Percentiles rank a stretch among this genome's conserved stretches.
phyloP scores from a whole-genome alignment of 1,140 invertebrate species.

The Gonatopus flavifemur region DNA sequence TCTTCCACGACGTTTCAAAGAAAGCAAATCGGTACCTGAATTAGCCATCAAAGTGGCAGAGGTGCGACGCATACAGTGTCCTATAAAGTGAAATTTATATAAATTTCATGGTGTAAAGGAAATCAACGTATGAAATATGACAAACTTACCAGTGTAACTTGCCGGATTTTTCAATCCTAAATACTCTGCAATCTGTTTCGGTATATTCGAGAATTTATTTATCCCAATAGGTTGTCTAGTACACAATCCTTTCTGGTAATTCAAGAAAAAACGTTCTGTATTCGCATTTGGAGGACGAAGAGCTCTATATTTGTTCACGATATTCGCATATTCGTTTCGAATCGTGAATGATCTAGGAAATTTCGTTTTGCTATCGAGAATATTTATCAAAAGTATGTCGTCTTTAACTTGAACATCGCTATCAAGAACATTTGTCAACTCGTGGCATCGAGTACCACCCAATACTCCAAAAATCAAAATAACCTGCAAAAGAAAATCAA shows the following conservation, averaged over 20 bases:
- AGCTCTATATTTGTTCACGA: neutral
- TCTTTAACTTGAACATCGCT: neutral
- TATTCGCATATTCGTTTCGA: neutral
- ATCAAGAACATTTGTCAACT: neutral
- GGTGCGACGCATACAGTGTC: slow-evolving; percentile 20
- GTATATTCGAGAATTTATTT: neutral
- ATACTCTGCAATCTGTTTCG: slow-evolving; percentile 2
- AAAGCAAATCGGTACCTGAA: slow-evolving; percentile 23
- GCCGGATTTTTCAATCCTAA: slow-evolving; percentile 16
- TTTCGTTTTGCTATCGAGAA: neutral
- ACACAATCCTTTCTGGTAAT: neutral
- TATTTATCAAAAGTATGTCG: neutral
- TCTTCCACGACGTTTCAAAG: slow-evolving; percentile 23
- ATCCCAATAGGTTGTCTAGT: neutral
- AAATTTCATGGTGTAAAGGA: too few relatives aligned
- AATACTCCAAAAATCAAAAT: neutral
- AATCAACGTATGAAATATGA: too few relatives aligned
- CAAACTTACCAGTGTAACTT: slow-evolving; percentile 19
- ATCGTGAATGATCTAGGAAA: neutral
- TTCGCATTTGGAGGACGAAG: neutral
- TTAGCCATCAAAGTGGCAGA: slow-evolving; percentile 19
- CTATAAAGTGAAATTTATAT: too few relatives aligned
- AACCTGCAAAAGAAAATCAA: neutral
- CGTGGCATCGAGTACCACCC: neutral
- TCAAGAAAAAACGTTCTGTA: neutral